These are phyloP conservation scores for Greenwoodochromis staneri DNA, from an alignment of 2,113 vertebrate genomes.

Conservation along the genomic window DNA sequence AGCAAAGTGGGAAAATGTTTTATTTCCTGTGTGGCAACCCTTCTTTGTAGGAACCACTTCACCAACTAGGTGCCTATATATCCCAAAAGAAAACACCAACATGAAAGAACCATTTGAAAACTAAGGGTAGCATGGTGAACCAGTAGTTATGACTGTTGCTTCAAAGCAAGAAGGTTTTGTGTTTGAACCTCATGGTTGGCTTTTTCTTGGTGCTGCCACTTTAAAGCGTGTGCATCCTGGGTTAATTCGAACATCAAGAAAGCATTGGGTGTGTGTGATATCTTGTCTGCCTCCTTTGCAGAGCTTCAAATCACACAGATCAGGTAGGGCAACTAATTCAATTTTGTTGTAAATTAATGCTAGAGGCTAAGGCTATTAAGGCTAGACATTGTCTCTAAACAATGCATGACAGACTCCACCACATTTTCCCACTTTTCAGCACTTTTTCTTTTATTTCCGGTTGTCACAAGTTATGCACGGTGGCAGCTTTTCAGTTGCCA, in stretches of 20 bases:
- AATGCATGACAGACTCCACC: neutral
- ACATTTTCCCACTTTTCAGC: neutral
- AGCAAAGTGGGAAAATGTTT: neutral
- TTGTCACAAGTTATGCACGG: neutral
- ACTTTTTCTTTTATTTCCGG: neutral
- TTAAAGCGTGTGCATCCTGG: neutral
- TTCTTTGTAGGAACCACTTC: neutral
- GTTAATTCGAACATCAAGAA: neutral
- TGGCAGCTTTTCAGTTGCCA: neutral
- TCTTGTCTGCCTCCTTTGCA: neutral
- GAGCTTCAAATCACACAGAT: neutral
- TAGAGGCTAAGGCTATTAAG: neutral
- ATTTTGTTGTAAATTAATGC: neutral
- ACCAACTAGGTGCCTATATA: neutral
- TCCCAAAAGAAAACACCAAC: neutral
- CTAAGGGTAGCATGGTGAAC: neutral
- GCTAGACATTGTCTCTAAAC: neutral
- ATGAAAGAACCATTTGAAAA: neutral
- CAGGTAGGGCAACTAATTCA: neutral
- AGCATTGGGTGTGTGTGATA: neutral
- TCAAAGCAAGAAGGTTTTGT: neutral
- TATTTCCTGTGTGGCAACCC: neutral
- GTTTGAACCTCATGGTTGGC: neutral
- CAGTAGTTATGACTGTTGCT: neutral
- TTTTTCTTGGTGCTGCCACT: neutral